Conservation (phyloP, 2,888 invertebrate genomes). For the Torymus texanus region DNA sequence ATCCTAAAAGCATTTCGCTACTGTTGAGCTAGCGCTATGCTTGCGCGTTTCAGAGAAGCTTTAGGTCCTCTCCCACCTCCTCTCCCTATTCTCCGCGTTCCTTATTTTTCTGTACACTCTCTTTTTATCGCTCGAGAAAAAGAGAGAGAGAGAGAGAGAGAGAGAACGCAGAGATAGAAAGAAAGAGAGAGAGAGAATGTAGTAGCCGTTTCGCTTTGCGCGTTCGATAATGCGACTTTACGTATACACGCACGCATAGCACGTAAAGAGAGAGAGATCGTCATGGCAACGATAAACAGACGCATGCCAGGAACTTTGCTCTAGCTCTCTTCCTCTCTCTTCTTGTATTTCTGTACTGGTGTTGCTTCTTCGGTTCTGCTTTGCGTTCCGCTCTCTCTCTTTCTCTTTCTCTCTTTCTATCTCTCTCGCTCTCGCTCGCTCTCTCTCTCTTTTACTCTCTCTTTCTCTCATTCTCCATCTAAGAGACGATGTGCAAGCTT, state of each 20-base stretch:
- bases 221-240: slow-evolving; percentile 47
- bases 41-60: slow-evolving; percentile 41
- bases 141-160: no score
- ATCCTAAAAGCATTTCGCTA: slow-evolving; percentile 57
- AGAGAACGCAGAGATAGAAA: no score
- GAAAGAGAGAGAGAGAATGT: no score
- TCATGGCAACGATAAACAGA: slow-evolving; percentile 55
- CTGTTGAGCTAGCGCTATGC: slow-evolving; percentile 25
- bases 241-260: not conserved
- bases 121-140: slow-evolving; percentile 13
- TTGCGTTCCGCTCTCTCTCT: not conserved
- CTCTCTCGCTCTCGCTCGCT: not conserved
- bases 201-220: slow-evolving; percentile 25
- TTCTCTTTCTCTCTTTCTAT: not conserved
- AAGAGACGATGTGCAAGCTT: not conserved
- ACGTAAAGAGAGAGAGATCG: slow-evolving; percentile 29
- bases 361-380: not conserved
- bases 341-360: not conserved
- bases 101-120: not conserved
- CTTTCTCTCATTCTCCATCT: not conserved
- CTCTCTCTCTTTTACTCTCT: not conserved
- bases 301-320: slow-evolving; percentile 38
- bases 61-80: not conserved
- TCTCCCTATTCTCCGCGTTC: not conserved
- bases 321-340: not conserved